Base-by-base conservation (phyloP, 92 coral and sea anemone genomes). In the Porites evermanni region DNA sequence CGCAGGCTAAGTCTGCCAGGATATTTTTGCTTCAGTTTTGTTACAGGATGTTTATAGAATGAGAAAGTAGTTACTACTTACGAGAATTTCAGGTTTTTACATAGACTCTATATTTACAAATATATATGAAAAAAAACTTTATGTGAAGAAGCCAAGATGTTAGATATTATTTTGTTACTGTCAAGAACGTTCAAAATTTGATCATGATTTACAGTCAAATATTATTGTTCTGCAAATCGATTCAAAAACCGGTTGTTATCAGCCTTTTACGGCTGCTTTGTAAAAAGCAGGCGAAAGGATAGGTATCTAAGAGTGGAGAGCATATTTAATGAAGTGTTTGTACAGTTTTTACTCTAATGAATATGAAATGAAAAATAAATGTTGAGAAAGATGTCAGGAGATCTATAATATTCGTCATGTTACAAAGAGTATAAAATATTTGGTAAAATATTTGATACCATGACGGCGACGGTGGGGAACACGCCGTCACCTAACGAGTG, bases 321-420 rank as follows among this genome's bases (percentile, higher is more conserved):
- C 52, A 47, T 79, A 79, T 79, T 79, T 79, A 79, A 67, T 65
- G 53, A 65, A 79, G 73, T 50, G 67, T 20, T 38, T 79, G 38
- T 58, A 23, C 16, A 26, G 61, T 11, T 56, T 56, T 56, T 1
- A 56, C 4, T 61, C 19, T 66, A n/a, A 16, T 53, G 64, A 66
- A 24, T 67, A 67, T 52, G 16, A 44, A 44, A 67, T 16, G 20
- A 70, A 70, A 12, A 70, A 14, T 38, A 4, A 38, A 38, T 38
- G 47, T 38, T 38, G 47, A 38, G 47, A 38, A 38, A 38, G 47
- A 38, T 38, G 6, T 29, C 32, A 29, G 32, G 32, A 29, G 32
- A 29, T 29, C 32, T 4, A 38, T 38, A 38, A 38, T 38, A 38
- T 38, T 38, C 47, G 47, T 38, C 47, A 38, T 38, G 47, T 4